These are phyloP conservation scores for Gymnarchus niloticus DNA, from an alignment of 2,113 vertebrate species.

Conservation along the genomic window DNA sequence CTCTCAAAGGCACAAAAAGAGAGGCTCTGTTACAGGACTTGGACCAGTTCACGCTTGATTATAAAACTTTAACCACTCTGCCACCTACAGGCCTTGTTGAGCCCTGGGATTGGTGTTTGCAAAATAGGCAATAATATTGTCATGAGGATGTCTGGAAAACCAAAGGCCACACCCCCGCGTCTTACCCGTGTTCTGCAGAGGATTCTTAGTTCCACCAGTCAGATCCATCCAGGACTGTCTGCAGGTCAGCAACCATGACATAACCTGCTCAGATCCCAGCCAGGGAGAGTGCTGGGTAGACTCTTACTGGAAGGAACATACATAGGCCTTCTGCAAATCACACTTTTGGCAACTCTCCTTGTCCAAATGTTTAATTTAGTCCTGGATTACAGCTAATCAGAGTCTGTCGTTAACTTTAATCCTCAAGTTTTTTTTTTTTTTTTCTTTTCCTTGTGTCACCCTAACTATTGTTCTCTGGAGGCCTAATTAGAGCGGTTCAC, in stretches of 20 bases:
- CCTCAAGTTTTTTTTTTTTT: not conserved
- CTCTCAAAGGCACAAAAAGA: not conserved
- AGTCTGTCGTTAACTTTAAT: conserved; percentile 17
- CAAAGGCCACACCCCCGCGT: not conserved
- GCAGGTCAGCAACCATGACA: not conserved
- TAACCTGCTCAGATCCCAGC: not conserved
- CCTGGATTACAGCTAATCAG: conserved; percentile 7
- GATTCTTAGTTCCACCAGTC: not conserved
- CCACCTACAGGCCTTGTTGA: not conserved
- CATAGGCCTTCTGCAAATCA: not conserved
- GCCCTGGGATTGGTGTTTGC: not conserved
- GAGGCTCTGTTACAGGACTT: too few species aligned
- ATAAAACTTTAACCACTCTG: not conserved
- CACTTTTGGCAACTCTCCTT: not conserved
- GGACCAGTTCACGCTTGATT: too few species aligned
- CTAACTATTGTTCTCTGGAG: conserved; percentile 6
- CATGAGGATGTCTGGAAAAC: not conserved
- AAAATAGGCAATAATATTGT: not conserved
- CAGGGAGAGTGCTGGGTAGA: not conserved
- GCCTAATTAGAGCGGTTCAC: conserved; percentile 9
- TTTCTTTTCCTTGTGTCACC: not conserved
- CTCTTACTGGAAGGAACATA: not conserved
- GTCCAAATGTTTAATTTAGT: conserved; percentile 20
- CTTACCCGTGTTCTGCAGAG: not conserved
- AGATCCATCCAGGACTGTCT: not conserved